Base-by-base conservation (phyloP, 2,888 invertebrate species). In the Enoplolaimus lenunculus region DNA sequence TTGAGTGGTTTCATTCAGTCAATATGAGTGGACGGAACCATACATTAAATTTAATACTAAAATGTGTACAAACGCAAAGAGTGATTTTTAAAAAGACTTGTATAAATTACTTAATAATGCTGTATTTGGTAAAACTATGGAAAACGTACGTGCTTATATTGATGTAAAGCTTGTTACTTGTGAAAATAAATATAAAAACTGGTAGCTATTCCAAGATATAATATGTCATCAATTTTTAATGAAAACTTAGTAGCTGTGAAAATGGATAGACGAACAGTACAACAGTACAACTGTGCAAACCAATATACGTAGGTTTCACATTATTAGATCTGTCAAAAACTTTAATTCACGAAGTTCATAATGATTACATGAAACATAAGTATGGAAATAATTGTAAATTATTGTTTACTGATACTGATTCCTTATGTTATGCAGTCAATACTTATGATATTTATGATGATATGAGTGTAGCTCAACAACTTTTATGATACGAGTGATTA, bases 111-210 rank as follows among this genome's bases (percentile, higher is more conserved):
- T 80, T 77, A 80, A 80, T 71, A 81, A 82, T 73, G 71, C 75
- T 2, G 76, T 79, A 26, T 81, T 77, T 74, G 79, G 80, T 1
- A 83, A 82, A 76, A 80, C 80, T 0, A 81, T 82, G 78, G 81
- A 82, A 74, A 82, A 82, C 75, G 78, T 81, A 16, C 73, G 79
- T 34, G 81, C 81, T 62, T 75, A 77, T 67, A 74, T 77, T n/a
- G 77, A 80, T 74, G 75, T 84, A 1, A 68, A 73, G 30, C 67
- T 80, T 26, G 73, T 74, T n/a, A 28, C 64, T 7, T 7, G 16
- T n/a, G n/a, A 62, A 62, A 31, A 62, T 16, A 28, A 62, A 16
- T 13, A 7, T 13, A 7, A n/a, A 62, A 62, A 62, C n/a, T 62
- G 16, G 64, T 62, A 16, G 29, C 64, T 16, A 62, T 16, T n/a